These are phyloP conservation scores for Petrocephalus schoutedeni DNA, from an alignment of 2,797 vertebrate genomes.

Conservation along the genomic window DNA sequence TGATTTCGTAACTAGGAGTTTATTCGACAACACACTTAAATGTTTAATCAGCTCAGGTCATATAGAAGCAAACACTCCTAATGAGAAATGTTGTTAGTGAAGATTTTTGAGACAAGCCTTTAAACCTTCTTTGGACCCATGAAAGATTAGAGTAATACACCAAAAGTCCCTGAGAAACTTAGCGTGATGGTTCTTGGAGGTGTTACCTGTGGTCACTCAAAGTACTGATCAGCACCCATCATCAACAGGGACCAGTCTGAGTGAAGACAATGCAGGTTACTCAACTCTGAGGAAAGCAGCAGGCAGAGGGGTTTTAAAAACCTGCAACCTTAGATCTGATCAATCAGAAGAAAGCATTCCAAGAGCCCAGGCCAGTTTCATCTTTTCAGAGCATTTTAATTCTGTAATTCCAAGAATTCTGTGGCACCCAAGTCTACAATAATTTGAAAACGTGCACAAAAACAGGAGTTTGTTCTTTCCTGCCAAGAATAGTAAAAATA, in stretches of 20 bases:
- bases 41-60: not conserved
- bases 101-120: not conserved
- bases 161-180: not conserved
- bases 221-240: not conserved
- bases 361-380: constrained; percentile 37
- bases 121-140: too few relatives aligned
- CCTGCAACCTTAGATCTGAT: constrained; percentile 6
- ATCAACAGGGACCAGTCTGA: not conserved
- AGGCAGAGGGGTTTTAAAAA: not conserved
- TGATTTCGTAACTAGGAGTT: not conserved
- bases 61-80: not conserved
- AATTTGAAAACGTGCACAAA: constrained; percentile 77
- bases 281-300: not conserved
- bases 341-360: constrained; percentile 12
- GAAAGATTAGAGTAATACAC: too few relatives aligned
- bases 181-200: not conserved
- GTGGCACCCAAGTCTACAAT: constrained; percentile 78
- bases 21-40: not conserved
- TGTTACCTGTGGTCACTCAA: not conserved
- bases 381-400: constrained; percentile 75
- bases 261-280: not conserved
- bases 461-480: constrained; percentile 70
- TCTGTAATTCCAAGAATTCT: constrained; percentile 71
- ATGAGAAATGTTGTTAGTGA: not conserved
- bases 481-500: constrained; percentile 76